A percentile compares a stretch with the other conserved stretches of the same genome.
Conservation (phyloP, 2,113 vertebrate genomes). For the Rhipidura dahli region DNA sequence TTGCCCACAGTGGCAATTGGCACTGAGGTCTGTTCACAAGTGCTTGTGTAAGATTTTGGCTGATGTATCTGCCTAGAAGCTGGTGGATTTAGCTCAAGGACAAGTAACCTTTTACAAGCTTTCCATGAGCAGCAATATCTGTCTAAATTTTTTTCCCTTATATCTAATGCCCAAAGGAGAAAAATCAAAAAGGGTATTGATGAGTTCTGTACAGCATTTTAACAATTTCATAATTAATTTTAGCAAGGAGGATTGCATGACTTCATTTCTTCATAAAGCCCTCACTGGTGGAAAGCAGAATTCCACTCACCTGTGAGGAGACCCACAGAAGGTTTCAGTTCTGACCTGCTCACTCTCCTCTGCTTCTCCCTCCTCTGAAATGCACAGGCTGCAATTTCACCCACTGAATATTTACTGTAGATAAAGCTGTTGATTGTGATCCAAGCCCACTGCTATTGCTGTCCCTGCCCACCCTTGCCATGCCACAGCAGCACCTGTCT, state of each 20-base stretch:
- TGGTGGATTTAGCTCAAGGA: not conserved
- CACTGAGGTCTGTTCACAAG: not conserved
- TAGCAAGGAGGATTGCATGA: not conserved
- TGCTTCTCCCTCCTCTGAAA: not conserved
- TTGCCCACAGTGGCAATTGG: accelerated
- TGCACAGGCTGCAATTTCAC: not conserved
- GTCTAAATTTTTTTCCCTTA: not conserved
- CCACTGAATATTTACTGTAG: not conserved
- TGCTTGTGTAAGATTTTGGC: not conserved
- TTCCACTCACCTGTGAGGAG: not conserved
- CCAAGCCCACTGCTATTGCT: not conserved
- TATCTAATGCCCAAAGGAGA: not conserved
- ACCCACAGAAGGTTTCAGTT: not conserved
- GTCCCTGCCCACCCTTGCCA: accelerated
- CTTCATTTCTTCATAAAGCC: not conserved
- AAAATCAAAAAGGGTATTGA: not conserved
- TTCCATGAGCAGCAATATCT: not conserved
- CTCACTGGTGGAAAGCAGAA: not conserved
- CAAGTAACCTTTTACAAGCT: not conserved
- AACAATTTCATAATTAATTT: not conserved
- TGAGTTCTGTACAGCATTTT: not conserved
- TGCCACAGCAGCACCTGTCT: not conserved
- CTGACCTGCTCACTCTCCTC: not conserved
- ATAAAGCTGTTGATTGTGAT: not conserved
- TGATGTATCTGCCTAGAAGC: not conserved